phyloP scores from a whole-genome alignment of 2,113 vertebrate genomes.

The Brienomyrus brachyistius region DNA sequence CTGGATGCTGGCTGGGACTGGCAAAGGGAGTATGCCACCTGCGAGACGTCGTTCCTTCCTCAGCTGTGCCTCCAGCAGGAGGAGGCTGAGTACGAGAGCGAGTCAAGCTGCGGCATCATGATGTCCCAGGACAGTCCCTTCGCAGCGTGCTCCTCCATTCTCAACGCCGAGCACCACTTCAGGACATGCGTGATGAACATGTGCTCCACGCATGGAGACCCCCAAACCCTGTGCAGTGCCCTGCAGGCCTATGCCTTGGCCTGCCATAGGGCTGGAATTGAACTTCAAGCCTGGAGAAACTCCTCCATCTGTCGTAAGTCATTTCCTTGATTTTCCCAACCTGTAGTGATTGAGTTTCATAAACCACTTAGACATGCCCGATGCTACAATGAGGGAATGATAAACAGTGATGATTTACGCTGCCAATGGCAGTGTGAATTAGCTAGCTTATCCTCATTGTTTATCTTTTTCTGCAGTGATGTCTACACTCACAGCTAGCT shows the following conservation, averaged over 20 bases:
- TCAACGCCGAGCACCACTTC: constrained; percentile 61
- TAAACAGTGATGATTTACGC: neutral
- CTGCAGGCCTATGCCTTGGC: constrained; percentile 53
- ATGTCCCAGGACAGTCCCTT: constrained; percentile 57
- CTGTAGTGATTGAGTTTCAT: neutral
- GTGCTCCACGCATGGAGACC: constrained; percentile 54
- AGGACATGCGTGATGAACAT: constrained; percentile 61
- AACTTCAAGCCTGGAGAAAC: constrained; percentile 61
- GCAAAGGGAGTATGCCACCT: constrained; percentile 46
- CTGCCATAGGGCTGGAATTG: constrained; percentile 60
- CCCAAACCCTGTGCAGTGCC: constrained; percentile 51
- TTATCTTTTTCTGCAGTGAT: neutral
- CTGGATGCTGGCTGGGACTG: constrained; percentile 56
- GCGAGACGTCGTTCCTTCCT: constrained; percentile 43
- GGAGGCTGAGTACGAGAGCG: constrained; percentile 45
- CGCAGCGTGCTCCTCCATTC: constrained; percentile 47
- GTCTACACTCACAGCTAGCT: neutral
- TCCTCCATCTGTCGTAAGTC: constrained; percentile 62
- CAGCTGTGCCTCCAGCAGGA: constrained; percentile 48
- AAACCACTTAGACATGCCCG: neutral
- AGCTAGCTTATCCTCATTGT: neutral
- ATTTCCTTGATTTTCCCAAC: neutral
- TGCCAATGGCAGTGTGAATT: neutral
- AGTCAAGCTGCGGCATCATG: constrained; percentile 62
- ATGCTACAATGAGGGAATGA: neutral